A percentile compares a stretch with the other conserved stretches of the same genome.
phyloP scores from a whole-genome alignment of 37 sponge, comb jelly and placozoan species.

The Geodia barretti region DNA sequence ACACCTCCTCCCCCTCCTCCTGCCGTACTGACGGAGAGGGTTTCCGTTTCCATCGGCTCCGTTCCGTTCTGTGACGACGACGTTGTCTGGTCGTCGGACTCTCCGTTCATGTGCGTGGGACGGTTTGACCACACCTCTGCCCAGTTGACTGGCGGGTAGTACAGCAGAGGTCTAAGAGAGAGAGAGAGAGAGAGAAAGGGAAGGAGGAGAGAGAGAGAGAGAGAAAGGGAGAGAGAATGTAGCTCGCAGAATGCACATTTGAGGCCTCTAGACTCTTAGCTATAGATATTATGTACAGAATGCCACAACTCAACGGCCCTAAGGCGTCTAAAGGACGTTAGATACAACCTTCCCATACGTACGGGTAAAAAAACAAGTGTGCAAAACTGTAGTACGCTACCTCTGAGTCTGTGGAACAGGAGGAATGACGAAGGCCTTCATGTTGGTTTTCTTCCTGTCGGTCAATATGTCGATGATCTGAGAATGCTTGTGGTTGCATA shows the following conservation, averaged over 20 bases:
- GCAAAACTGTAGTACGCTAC: not conserved
- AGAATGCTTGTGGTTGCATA: constrained; percentile 38
- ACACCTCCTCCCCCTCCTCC: not conserved
- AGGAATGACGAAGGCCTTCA: constrained; percentile 61
- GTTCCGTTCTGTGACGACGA: not conserved
- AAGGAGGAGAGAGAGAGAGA: not conserved
- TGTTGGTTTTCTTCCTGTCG: constrained; percentile 10
- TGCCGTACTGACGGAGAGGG: not conserved
- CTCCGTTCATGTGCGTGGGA: constrained; percentile 30
- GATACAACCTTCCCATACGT: not conserved
- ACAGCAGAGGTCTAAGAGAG: not conserved
- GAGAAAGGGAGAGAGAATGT: not conserved
- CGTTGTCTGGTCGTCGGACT: constrained; percentile 29
- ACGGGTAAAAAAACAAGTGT: not conserved
- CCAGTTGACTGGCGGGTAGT: constrained; percentile 56
- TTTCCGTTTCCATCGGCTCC: not conserved
- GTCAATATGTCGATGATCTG: constrained; percentile 46
- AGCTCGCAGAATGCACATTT: not conserved
- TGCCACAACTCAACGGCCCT: no score
- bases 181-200: not conserved
- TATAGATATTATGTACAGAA: no score
- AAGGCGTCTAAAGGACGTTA: not conserved
- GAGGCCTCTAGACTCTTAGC: no score
- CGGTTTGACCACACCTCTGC: constrained; percentile 33
- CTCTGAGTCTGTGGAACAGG: constrained; percentile 25